phyloP scores from a whole-genome alignment of 2,113 vertebrate genomes.

The Archilochus colubris region DNA sequence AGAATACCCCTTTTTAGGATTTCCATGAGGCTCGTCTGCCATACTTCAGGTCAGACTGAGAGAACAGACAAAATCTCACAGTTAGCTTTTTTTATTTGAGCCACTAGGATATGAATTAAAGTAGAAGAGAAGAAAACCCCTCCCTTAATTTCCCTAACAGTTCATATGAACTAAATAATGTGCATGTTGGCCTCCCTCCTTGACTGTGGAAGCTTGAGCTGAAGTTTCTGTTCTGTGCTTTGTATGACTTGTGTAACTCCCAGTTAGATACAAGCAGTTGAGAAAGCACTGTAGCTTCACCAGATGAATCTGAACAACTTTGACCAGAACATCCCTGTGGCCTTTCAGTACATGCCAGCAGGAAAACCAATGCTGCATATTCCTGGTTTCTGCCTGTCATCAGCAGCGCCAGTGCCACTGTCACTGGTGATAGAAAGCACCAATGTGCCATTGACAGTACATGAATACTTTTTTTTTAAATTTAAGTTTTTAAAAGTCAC shows the following conservation, averaged over 20 bases:
- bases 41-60: neutral
- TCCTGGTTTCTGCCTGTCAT: neutral
- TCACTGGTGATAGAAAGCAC: neutral
- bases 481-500: neutral
- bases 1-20: neutral
- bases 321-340: neutral
- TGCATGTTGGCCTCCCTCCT: neutral
- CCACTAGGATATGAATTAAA: neutral
- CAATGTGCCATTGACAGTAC: neutral
- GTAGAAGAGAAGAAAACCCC: neutral
- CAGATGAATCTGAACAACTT: neutral
- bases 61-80: neutral
- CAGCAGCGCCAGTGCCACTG: accelerated
- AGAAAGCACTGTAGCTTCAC: neutral
- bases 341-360: neutral
- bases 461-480: neutral
- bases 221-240: neutral
- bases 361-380: neutral
- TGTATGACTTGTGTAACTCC: neutral
- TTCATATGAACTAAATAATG: neutral
- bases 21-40: neutral
- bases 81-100: neutral
- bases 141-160: neutral
- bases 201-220: neutral
- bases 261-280: neutral